Evolutionary conservation across 2,797 vertebrate genomes (phyloP).

Genomic region (Tokudaia muenninki): DNA sequence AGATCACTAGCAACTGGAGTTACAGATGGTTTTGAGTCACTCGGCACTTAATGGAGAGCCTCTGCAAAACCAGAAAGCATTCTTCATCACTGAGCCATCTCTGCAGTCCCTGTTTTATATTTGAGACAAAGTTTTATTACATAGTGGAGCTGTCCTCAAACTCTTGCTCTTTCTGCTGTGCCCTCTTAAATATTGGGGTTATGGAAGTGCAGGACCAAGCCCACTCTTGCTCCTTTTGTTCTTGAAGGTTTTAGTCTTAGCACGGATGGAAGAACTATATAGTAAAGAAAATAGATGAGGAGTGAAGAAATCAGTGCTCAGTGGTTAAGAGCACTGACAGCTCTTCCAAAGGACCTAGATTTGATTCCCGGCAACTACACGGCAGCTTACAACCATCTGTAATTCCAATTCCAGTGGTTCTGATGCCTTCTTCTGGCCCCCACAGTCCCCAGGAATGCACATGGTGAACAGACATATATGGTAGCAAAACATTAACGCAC

Average conservation of each 20-base stretch:
- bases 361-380: background rate
- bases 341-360: background rate
- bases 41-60: background rate
- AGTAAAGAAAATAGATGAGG: background rate
- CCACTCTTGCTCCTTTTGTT: background rate
- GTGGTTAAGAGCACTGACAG: background rate
- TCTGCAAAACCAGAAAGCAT: background rate
- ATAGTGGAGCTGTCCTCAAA: background rate
- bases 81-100: background rate
- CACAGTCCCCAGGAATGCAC: background rate
- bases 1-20: background rate
- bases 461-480: background rate
- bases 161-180: background rate
- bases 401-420: background rate
- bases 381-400: background rate
- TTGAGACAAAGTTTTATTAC: background rate
- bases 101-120: background rate
- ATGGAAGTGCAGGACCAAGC: background rate
- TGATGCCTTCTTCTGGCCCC: background rate
- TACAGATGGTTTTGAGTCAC: background rate
- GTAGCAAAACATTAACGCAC: background rate
- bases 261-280: background rate
- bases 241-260: conserved; percentile 37
- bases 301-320: background rate
- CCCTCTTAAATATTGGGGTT: background rate